phyloP scores from a whole-genome alignment of 2,797 vertebrate species.

The Chiroxiphia lanceolata region DNA sequence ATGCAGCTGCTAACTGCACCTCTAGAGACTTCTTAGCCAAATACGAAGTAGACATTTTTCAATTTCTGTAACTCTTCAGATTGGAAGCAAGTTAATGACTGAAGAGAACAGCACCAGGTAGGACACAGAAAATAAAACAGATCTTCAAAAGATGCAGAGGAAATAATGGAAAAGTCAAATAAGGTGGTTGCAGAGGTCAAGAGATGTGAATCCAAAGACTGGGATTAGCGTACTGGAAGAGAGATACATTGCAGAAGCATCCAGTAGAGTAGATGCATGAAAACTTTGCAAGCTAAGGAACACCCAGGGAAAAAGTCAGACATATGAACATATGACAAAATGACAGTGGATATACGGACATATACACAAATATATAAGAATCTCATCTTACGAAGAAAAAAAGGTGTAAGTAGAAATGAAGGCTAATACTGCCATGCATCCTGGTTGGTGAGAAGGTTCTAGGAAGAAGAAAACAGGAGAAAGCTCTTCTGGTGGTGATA shows the following conservation, averaged over 20 bases:
- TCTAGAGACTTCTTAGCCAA: not conserved
- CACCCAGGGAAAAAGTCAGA: not conserved
- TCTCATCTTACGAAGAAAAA: not conserved
- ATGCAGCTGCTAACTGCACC: not conserved
- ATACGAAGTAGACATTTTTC: not conserved
- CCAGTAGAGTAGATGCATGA: not conserved
- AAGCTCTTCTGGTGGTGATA: not conserved
- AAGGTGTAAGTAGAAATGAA: not conserved
- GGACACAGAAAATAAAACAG: not conserved
- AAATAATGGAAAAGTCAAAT: not conserved
- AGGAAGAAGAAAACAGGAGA: not conserved
- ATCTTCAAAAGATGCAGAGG: not conserved
- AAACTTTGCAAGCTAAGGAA: not conserved
- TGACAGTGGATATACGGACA: not conserved
- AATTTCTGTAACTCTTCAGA: not conserved
- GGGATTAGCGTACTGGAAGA: not conserved
- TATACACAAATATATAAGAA: not conserved
- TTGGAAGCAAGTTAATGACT: not conserved
- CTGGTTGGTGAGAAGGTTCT: not conserved
- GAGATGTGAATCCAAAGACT: not conserved
- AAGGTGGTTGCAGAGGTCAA: not conserved
- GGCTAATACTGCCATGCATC: fast-evolving
- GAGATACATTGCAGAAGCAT: not conserved
- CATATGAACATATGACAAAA: not conserved
- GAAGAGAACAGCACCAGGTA: not conserved